Conservation (phyloP, 2,888 invertebrate species). For the Papilio gigon region DNA sequence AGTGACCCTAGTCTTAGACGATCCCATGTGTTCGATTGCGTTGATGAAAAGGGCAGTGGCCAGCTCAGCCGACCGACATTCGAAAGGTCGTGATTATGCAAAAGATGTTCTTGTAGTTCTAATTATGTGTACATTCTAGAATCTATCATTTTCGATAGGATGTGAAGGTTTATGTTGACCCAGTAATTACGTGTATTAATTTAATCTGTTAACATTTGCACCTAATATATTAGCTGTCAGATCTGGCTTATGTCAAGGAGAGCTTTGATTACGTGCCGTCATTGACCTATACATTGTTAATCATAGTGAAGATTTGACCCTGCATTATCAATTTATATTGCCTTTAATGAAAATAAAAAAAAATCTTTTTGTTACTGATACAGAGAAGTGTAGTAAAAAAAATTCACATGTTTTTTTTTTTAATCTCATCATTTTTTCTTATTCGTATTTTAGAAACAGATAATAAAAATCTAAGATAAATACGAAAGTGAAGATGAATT, state of each 20-base stretch:
- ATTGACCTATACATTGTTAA: constrained; percentile 10
- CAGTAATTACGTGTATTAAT: constrained; percentile 28
- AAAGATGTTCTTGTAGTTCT: constrained; percentile 30
- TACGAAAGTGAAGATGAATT: too few relatives aligned
- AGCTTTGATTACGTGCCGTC: not conserved
- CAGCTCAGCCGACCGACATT: constrained; percentile 40
- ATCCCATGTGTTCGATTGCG: constrained; percentile 35
- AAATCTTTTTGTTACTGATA: too few relatives aligned
- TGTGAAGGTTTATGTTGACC: constrained; percentile 2
- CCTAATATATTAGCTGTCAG: constrained; percentile 2
- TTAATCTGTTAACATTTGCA: constrained; percentile 1
- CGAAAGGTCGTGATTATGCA: constrained; percentile 43
- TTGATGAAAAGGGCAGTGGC: constrained; percentile 44
- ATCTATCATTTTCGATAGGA: constrained; percentile 24
- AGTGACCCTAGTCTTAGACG: constrained; percentile 23
- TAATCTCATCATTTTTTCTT: too few relatives aligned
- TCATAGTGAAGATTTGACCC: not conserved
- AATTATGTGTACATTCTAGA: constrained; percentile 21
- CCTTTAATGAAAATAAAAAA: not conserved
- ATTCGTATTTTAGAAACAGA: not conserved
- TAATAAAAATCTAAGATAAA: too few relatives aligned
- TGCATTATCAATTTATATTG: not conserved
- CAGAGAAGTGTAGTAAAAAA: too few relatives aligned
- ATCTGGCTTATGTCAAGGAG: not conserved
- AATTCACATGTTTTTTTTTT: too few relatives aligned